Evolutionary conservation across 1,140 invertebrate genomes (phyloP), one percentile per base, ranked within the genome.

Genomic region (Ceratosolen solmsi): DNA sequence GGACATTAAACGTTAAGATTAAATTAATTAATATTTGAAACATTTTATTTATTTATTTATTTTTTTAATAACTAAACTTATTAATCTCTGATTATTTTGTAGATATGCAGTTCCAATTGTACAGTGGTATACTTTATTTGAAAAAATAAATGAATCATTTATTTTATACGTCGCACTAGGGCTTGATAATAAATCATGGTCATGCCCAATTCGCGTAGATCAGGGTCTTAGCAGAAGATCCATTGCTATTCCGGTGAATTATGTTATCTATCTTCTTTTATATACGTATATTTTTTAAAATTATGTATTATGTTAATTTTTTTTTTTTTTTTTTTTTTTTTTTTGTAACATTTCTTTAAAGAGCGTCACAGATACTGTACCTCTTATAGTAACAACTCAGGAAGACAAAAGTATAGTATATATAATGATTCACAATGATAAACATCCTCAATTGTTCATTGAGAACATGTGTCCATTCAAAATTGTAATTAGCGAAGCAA

Each of bases 391-490:
- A 15, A 93, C 91, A 2, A 91, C 89, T 4, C 92, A 93, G 86
- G 92, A 94, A 84, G 90, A 92, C 22, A 92, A 93, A 83, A 93
- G 93, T 36, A 92, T 93, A 63, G 92, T 91, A 0, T 95, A 92
- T 81, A 87, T 95, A 54, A 91, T 93, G 36, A 88, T 94, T 46
- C 92, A 94, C 84, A 85, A 89, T 65, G 94, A 95, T 86, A 84
- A 91, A 17, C 90, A 93, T 87, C 94, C 94, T 27, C 93, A 93
- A 81, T 82, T 94, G 22, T 85, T 92, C 9, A 89, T 94, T 36
- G 90, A 93, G 82, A 94, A 94, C 84, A 85, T 87, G 5, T 93
- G 92, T 58, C 82, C 87, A 8, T 91, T 91, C 60, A 88, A 88
- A 58, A 85, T 92, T 60, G 51, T 90, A 30, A 77, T 91, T 36